These are phyloP conservation scores for Merops nubicus DNA, from an alignment of 2,113 vertebrate species.

Conservation along the genomic window DNA sequence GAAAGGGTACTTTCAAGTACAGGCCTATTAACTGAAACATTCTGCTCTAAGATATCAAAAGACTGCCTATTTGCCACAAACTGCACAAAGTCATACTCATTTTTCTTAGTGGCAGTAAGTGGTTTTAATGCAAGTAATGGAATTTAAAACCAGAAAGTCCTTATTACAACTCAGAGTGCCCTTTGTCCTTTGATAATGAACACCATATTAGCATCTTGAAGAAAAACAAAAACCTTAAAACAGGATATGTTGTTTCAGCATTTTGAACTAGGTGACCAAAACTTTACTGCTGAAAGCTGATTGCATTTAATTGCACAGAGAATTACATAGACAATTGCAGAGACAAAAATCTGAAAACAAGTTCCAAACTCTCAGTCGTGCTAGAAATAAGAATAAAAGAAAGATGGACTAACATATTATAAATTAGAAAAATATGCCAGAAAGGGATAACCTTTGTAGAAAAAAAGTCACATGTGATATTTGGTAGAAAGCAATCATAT, in stretches of 20 bases:
- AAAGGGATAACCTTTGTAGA: not conserved
- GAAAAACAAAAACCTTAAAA: constrained; percentile 52
- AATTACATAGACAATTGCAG: too few relatives aligned
- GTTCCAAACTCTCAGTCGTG: not conserved
- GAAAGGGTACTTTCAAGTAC: constrained; percentile 45
- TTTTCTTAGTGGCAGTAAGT: constrained; percentile 57
- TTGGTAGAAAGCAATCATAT: not conserved
- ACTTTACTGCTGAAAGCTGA: not conserved
- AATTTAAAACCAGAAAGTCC: constrained; percentile 61
- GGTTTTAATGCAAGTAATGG: constrained; percentile 65
- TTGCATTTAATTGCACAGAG: not conserved
- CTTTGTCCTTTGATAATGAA: constrained; percentile 67
- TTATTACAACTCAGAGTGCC: constrained; percentile 53
- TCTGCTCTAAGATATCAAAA: constrained; percentile 66
- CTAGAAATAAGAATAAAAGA: not conserved
- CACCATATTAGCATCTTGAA: constrained; percentile 39
- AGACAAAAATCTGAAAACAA: not conserved
- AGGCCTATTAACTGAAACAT: constrained; percentile 57
- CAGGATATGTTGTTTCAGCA: constrained; percentile 27
- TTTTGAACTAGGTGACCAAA: constrained; percentile 32
- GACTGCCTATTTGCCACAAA: constrained; percentile 42
- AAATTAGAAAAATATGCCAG: not conserved
- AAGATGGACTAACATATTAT: not conserved
- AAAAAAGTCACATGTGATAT: not conserved
- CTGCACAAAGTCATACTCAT: constrained; percentile 55